Percentiles rank a stretch among this genome's conserved stretches.
Conservation (phyloP, 2,113 vertebrate species). For the Cettia cetti region DNA sequence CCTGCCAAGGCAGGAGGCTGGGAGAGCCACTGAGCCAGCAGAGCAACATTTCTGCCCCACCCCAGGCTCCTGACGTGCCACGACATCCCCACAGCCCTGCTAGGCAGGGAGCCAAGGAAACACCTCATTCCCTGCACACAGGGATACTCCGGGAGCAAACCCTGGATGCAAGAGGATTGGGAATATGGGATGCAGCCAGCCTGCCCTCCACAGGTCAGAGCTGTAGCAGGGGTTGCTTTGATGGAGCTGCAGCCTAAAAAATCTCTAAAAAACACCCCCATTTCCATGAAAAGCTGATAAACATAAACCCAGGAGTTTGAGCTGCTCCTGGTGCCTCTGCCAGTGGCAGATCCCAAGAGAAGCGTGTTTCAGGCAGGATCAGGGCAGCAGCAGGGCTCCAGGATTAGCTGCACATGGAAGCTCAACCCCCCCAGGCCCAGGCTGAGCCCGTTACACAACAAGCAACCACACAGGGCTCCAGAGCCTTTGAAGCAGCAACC, state of each 20-base stretch:
- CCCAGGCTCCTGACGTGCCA: background rate
- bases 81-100: background rate
- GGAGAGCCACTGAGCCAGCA: constrained; percentile 54
- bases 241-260: background rate
- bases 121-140: background rate
- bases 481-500: background rate
- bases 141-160: background rate
- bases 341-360: fast-evolving
- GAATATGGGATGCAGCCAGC: background rate
- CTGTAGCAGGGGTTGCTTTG: fast-evolving
- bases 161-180: fast-evolving
- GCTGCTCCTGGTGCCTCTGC: background rate
- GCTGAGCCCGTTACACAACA: background rate
- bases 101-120: background rate
- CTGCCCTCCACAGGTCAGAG: background rate
- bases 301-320: background rate
- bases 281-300: background rate
- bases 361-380: fast-evolving
- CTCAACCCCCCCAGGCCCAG: fast-evolving
- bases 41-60: constrained; percentile 45
- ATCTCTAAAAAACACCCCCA: background rate
- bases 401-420: background rate
- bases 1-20: background rate
- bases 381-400: background rate
- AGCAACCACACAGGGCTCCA: background rate